Percentiles rank a stretch among this genome's conserved stretches.
These are phyloP conservation scores for Peromyscus nudipes DNA, from an alignment of 2,797 vertebrate genomes.

Conservation along the genomic window DNA sequence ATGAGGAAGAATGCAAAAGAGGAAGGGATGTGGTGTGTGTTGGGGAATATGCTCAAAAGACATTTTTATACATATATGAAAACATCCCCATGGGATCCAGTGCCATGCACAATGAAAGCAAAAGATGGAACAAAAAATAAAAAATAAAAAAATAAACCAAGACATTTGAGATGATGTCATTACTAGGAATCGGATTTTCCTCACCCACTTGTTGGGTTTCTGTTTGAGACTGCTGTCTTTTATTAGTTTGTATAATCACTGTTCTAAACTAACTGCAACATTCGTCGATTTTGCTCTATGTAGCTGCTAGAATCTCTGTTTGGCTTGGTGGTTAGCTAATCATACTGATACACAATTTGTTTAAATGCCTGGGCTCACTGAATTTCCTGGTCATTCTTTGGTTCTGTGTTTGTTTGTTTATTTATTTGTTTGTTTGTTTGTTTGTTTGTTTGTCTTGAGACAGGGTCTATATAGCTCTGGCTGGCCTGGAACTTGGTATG, in stretches of 20 bases:
- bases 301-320: not conserved
- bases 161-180: not conserved
- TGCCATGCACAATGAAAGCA: not conserved
- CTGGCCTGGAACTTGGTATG: not conserved
- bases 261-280: conserved; percentile 2
- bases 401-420: not conserved
- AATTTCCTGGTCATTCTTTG: not conserved
- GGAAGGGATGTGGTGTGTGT: not conserved
- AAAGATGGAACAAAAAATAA: not conserved
- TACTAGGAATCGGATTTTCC: not conserved
- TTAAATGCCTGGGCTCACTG: not conserved
- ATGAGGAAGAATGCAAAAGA: not conserved
- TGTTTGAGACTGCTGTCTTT: not conserved
- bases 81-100: not conserved
- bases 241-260: not conserved
- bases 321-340: not conserved
- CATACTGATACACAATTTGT: not conserved
- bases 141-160: not conserved
- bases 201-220: not conserved
- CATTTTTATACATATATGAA: not conserved
- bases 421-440: not conserved
- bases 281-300: not conserved
- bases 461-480: not conserved
- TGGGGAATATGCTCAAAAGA: not conserved
- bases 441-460: not conserved